These are phyloP conservation scores for Casuarius casuarius DNA, from an alignment of 2,113 vertebrate genomes.

Conservation along the genomic window DNA sequence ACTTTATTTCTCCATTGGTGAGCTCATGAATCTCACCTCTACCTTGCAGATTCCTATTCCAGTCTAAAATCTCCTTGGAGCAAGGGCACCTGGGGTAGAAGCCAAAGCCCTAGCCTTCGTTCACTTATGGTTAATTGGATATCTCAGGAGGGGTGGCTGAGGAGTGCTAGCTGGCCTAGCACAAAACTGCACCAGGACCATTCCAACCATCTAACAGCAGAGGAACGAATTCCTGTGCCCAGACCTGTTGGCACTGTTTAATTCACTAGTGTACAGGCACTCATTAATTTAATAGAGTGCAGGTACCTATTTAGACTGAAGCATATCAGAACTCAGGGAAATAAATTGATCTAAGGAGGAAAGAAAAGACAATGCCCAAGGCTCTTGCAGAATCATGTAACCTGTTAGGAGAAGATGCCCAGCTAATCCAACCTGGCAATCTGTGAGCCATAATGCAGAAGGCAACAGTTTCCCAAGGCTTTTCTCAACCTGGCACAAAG, in stretches of 20 bases:
- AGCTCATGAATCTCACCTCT: neutral
- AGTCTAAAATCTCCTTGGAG: neutral
- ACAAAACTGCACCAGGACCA: neutral
- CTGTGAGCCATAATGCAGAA: neutral
- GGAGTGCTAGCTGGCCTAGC: neutral
- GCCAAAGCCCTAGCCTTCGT: neutral
- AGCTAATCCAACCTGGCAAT: neutral
- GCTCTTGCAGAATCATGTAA: neutral
- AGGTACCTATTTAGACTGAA: neutral
- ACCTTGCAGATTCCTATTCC: neutral
- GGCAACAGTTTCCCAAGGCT: neutral
- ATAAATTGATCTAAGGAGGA: neutral
- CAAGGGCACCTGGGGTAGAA: neutral
- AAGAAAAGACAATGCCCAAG: neutral
- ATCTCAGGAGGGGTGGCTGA: neutral
- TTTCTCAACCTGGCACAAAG: neutral
- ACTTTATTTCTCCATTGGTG: neutral
- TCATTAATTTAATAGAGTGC: neutral
- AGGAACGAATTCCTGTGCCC: neutral
- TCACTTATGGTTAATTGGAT: neutral
- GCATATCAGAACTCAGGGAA: neutral
- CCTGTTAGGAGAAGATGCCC: neutral
- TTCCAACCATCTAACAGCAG: neutral
- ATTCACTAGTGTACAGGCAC: neutral
- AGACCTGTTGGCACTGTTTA: neutral